Evolutionary conservation across 2,113 vertebrate genomes (phyloP), one percentile per base, ranked within the genome.

Genomic region (Pygoscelis antarcticus): DNA sequence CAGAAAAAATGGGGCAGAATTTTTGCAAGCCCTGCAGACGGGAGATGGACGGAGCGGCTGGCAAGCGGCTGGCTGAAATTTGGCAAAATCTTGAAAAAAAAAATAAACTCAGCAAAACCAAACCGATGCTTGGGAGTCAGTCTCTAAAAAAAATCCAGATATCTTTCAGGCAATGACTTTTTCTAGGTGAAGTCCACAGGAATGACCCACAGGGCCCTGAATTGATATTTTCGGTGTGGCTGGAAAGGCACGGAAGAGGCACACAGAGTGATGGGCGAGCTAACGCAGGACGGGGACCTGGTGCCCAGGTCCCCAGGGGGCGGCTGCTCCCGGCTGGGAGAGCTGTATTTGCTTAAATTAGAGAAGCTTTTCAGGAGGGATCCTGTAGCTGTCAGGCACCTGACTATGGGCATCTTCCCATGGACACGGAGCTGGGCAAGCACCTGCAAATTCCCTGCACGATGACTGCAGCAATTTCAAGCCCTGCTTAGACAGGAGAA

Each of bases 401-500:
- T 1, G 7, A 36, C 51, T 42, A 0, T 0, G 3, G 36, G 64
- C 88, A 32, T 57, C 89, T 74, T 84, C 76, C 94, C 77, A 71
- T 5, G 30, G 79, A 36, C 29, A 20, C 1, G 1, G 66, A 76
- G 78, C 75, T 55, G 55, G 60, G 71, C 40, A 18, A 90, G 60
- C 0, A 9, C 79, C 75, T 80, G 69, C 0, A 0, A 69, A 86
- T 80, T 90, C 90, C 88, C 90, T 11, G 42, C 72, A 38, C 6
- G 3, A 54, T 26, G 87, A 23, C 85, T 86, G 92, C 68, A 61
- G 69, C 72, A 42, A 77, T 90, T 90, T 78, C 75, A 54, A 90
- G 89, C 87, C 65, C 74, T 69, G 92, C 94, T 97, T 68, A 71
- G 34, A 64, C 75, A 91, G 44, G 74, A 32, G 78, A 65, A 70